A percentile compares a stretch with the other conserved stretches of the same genome.
Conservation (phyloP, 2,797 vertebrate genomes). For the Sebastes ruberrimus region DNA sequence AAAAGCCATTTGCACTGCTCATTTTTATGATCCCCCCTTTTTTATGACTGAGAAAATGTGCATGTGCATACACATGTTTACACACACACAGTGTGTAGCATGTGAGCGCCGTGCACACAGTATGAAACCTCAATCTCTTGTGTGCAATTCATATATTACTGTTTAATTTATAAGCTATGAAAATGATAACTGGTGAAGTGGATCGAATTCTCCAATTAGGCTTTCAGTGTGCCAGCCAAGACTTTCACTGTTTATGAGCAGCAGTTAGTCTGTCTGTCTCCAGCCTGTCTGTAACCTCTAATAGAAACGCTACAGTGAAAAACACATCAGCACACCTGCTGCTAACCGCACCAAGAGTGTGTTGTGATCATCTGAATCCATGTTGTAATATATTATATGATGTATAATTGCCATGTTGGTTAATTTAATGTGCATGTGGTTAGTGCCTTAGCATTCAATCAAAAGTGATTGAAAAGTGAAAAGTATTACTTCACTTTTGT, state of each 20-base stretch:
- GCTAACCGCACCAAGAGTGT: slow-evolving; percentile 29
- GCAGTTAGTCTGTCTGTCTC: slow-evolving; percentile 58
- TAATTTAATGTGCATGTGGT: slow-evolving; percentile 2
- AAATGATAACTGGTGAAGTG: slow-evolving; percentile 61
- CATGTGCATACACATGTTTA: not conserved
- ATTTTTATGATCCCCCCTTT: slow-evolving; percentile 27
- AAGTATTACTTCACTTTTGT: not conserved
- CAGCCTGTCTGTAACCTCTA: slow-evolving; percentile 61
- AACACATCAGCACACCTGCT: slow-evolving; percentile 64
- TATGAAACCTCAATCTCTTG: slow-evolving; percentile 47
- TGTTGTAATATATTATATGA: slow-evolving; percentile 20
- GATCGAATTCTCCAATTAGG: slow-evolving; percentile 68
- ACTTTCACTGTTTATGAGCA: slow-evolving; percentile 51
- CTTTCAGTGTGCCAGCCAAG: slow-evolving; percentile 31
- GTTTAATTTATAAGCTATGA: slow-evolving; percentile 60
- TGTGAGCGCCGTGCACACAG: not conserved
- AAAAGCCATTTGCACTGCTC: slow-evolving; percentile 22
- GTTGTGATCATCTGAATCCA: slow-evolving; percentile 34
- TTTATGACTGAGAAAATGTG: slow-evolving; percentile 24
- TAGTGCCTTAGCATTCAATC: not conserved
- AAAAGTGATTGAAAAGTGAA: not conserved
- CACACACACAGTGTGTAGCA: not conserved
- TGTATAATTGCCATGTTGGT: slow-evolving; percentile 20
- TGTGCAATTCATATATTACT: slow-evolving; percentile 47
- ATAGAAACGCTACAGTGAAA: slow-evolving; percentile 28